Evolutionary conservation across 2,888 invertebrate genomes (phyloP), one percentile per base, ranked within the genome.

Genomic region (Epinotia bilunana): DNA sequence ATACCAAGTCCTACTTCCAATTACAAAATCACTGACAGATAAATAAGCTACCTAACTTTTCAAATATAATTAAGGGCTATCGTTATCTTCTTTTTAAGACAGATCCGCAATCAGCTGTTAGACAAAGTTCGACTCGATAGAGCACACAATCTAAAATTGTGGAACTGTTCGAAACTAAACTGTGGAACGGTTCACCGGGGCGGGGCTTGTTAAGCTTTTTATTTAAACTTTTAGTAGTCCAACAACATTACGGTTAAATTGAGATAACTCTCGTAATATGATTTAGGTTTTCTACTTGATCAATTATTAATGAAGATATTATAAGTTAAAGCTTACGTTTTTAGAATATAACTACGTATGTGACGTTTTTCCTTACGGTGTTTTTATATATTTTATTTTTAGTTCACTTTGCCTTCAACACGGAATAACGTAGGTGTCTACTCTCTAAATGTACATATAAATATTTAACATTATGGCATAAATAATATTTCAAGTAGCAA

Each of bases 51-150:
- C 39, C 9, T 39, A 39, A 55, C 60, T 73, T 13, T 28, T 2
- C n/a, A 28, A 53, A 79, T 69, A 75, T 64, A 81, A 85, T 84
- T 80, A 86, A 84, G 83, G 87, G 88, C 85, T 87, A 88, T 86
- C 88, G 86, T 87, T 90, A 67, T 71, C 43, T 72, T 88, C 85
- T 89, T 87, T 86, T 80, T 78, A 85, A 86, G 83, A 87, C 86
- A 84, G 85, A 87, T 83, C 88, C 85, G 88, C 91, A 92, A 91
- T 91, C 91, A 91, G 86, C 87, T 89, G 88, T 88, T 90, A 88
- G 90, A 90, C 88, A 89, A 91, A 92, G 88, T 92, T 91, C 79
- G 82, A 84, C 80, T 87, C 84, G 83, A 81, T 82, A 82, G 82
- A 89, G 87, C 87, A 88, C 80, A 80, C 87, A 87, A 88, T 88